Percentiles rank a stretch among this genome's conserved stretches.
Conservation (phyloP, 2,888 invertebrate species). For the Trachelus iudaicus region DNA sequence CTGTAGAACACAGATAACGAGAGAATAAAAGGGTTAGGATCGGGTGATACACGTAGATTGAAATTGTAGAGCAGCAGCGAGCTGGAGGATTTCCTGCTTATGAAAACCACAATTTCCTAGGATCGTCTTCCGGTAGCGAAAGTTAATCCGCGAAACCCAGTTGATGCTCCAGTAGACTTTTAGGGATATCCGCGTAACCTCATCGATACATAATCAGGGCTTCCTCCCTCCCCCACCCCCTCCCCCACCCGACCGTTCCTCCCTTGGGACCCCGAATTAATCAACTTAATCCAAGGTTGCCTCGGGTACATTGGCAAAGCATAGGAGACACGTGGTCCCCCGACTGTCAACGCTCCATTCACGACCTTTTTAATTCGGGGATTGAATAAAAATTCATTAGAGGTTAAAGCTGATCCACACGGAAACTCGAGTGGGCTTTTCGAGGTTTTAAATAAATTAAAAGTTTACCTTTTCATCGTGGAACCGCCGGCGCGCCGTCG, state of each 20-base stretch:
- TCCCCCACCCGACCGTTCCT: no score
- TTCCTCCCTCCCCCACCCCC: neutral
- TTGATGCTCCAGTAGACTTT: conserved; percentile 19
- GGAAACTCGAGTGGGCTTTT: conserved; percentile 9
- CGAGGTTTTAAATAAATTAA: conserved; percentile 48
- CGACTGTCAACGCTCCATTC: conserved; percentile 20
- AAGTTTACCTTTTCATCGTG: conserved; percentile 34
- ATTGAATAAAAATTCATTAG: conserved; percentile 52
- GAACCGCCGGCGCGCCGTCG: neutral
- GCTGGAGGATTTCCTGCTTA: neutral
- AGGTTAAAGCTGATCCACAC: conserved; percentile 13
- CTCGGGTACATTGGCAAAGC: conserved; percentile 9
- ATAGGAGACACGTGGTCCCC: conserved; percentile 4
- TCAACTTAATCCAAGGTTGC: conserved; percentile 20
- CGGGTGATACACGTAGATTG: neutral
- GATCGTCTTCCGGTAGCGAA: conserved; percentile 29
- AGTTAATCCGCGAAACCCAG: conserved; percentile 39
- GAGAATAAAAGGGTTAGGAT: neutral
- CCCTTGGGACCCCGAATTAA: conserved; percentile 6
- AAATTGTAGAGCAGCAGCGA: neutral
- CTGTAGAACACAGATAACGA: neutral
- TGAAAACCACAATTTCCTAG: conserved; percentile 23
- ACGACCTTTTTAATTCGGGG: conserved; percentile 40
- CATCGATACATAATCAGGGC: conserved; percentile 17
- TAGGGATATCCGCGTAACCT: conserved; percentile 11